These are phyloP conservation scores for Pammene fasciana DNA, from an alignment of 2,888 invertebrate genomes.

Conservation along the genomic window DNA sequence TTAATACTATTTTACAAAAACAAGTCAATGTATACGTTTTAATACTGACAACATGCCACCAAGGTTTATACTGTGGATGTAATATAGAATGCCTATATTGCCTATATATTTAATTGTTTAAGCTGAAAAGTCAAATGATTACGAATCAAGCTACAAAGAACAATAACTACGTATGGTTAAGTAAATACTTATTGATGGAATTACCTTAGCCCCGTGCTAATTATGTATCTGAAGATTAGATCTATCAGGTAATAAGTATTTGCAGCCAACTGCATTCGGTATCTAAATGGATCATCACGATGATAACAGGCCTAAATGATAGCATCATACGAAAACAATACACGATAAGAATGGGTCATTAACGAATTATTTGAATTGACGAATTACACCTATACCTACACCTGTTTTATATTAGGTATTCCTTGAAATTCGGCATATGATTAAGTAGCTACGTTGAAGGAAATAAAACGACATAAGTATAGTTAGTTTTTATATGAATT, in stretches of 20 bases:
- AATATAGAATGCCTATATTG: background rate
- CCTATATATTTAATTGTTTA: background rate
- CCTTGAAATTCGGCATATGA: too few species aligned
- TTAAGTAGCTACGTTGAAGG: too few species aligned
- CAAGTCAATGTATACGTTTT: conserved; percentile 6
- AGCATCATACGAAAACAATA: conserved; percentile 18
- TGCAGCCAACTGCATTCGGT: conserved; percentile 6
- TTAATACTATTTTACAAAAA: conserved; percentile 11
- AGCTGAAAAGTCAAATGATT: background rate
- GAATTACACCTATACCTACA: too few species aligned
- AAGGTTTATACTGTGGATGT: conserved; percentile 10
- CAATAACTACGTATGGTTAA: background rate
- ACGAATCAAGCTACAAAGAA: background rate
- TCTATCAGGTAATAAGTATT: too few species aligned
- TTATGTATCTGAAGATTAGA: too few species aligned
- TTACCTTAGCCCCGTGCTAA: background rate
- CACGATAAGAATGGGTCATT: conserved; percentile 2
- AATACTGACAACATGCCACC: conserved; percentile 4
- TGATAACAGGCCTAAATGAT: conserved; percentile 10
- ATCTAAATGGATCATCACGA: conserved; percentile 18
- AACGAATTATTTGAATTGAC: background rate
- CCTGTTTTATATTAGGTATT: too few species aligned
- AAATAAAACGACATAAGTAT: too few species aligned
- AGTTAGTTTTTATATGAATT: too few species aligned
- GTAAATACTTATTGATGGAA: background rate